These are phyloP conservation scores for Heterohyrax brucei DNA, from an alignment of 2,797 vertebrate genomes.

Conservation along the genomic window DNA sequence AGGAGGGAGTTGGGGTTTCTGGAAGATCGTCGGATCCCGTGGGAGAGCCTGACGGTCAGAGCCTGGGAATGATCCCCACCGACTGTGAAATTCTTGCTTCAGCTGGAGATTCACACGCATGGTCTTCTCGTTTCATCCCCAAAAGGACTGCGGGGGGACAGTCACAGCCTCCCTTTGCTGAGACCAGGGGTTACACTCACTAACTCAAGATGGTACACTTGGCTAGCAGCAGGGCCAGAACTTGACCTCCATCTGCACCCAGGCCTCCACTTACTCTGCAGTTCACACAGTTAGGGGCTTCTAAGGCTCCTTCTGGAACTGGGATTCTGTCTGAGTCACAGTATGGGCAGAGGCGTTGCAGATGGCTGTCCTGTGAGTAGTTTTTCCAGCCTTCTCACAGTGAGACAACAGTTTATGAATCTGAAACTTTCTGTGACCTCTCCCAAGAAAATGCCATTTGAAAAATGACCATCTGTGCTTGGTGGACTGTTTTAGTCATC, in stretches of 20 bases:
- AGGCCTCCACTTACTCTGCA: slow-evolving; percentile 36
- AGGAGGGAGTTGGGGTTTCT: slow-evolving; percentile 51
- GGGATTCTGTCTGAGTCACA: slow-evolving; percentile 1
- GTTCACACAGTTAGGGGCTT: slow-evolving; percentile 33
- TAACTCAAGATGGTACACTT: slow-evolving; percentile 39
- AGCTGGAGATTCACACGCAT: neutral
- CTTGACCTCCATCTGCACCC: slow-evolving; percentile 1
- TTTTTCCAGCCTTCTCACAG: neutral
- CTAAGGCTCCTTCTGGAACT: neutral
- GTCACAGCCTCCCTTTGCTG: neutral
- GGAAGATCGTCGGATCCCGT: neutral
- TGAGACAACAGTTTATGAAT: slow-evolving; percentile 44
- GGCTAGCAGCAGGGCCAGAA: slow-evolving; percentile 49
- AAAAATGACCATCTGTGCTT: neutral
- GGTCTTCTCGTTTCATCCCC: slow-evolving; percentile 33
- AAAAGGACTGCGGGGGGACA: neutral
- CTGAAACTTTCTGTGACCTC: neutral
- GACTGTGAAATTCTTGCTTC: neutral
- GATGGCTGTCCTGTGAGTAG: neutral
- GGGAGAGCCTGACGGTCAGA: neutral
- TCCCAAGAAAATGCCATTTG: neutral
- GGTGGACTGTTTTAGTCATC: neutral
- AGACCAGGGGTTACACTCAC: slow-evolving; percentile 10
- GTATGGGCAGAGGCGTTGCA: neutral
- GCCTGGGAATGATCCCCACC: neutral